A percentile compares a stretch with the other conserved stretches of the same genome.
Conservation (phyloP, 1,140 invertebrate species). For the Sminthurinus signatus region DNA sequence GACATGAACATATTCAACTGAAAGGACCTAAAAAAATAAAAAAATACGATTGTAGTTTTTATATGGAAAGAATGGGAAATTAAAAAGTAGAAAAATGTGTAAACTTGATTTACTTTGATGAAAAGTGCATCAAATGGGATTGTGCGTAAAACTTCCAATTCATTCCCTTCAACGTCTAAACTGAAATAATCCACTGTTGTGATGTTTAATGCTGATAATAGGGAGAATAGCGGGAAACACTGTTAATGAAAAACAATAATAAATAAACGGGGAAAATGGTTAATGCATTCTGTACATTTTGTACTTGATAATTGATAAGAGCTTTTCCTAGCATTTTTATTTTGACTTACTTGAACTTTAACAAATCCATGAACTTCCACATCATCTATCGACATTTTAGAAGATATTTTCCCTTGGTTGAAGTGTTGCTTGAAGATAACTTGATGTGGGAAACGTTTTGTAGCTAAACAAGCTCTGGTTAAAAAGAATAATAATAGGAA, state of each 20-base stretch:
- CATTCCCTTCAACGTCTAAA: constrained; percentile 52
- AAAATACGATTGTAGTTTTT: too few relatives aligned
- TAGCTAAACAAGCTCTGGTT: constrained; percentile 44
- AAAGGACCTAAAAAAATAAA: constrained; percentile 41
- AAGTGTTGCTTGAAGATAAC: constrained; percentile 46
- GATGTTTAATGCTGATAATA: constrained; percentile 48
- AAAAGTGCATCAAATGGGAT: constrained; percentile 49
- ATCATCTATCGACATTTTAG: constrained; percentile 22
- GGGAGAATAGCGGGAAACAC: constrained; percentile 51
- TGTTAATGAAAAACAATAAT: constrained; percentile 39
- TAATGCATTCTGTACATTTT: too few relatives aligned
- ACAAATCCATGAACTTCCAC: too few relatives aligned
- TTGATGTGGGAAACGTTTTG: constrained; percentile 41
- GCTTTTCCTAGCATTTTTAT: too few relatives aligned
- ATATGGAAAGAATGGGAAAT: neutral
- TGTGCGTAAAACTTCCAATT: constrained; percentile 51
- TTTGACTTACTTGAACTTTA: too few relatives aligned
- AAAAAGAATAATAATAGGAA: too few relatives aligned
- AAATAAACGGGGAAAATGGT: constrained; percentile 42
- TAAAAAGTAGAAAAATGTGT: neutral
- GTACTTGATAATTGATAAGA: too few relatives aligned
- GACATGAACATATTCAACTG: constrained; percentile 48
- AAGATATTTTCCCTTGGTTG: constrained; percentile 45
- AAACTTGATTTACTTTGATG: constrained; percentile 37
- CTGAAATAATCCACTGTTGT: constrained; percentile 42